Conservation (phyloP, 2,113 vertebrate species). For the Hydropotes inermis region DNA sequence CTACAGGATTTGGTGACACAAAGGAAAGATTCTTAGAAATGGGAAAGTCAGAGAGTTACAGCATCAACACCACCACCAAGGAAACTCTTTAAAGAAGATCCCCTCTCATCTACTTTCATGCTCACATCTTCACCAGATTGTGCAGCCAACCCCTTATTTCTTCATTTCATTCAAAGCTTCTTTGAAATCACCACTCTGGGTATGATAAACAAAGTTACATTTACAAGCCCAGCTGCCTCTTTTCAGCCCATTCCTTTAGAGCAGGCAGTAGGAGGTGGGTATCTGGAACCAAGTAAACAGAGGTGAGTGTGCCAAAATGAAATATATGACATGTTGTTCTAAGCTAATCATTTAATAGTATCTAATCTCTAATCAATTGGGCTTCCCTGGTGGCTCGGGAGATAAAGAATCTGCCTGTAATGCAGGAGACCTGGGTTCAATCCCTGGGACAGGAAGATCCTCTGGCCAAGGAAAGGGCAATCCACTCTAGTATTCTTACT, state of each 20-base stretch:
- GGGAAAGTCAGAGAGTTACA: neutral
- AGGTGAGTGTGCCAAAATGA: neutral
- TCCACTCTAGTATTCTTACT: neutral
- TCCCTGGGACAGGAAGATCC: neutral
- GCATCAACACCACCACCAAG: neutral
- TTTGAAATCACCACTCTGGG: neutral
- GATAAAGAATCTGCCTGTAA: neutral
- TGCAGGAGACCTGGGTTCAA: neutral
- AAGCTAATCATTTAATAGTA: neutral
- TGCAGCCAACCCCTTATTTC: neutral
- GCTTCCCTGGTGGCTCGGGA: neutral
- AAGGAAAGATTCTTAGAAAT: neutral
- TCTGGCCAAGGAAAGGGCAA: neutral
- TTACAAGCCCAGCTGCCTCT: neutral
- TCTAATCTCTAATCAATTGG: neutral
- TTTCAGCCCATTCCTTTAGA: neutral
- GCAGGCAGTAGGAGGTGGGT: neutral
- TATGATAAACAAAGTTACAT: neutral
- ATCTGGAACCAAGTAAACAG: neutral
- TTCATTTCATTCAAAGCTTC: neutral
- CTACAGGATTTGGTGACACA: neutral
- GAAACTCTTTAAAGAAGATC: neutral
- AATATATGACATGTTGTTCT: neutral
- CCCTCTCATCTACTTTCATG: neutral
- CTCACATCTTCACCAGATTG: neutral